Conservation (phyloP, 2,888 invertebrate genomes). For the Acrobasis repandana region DNA sequence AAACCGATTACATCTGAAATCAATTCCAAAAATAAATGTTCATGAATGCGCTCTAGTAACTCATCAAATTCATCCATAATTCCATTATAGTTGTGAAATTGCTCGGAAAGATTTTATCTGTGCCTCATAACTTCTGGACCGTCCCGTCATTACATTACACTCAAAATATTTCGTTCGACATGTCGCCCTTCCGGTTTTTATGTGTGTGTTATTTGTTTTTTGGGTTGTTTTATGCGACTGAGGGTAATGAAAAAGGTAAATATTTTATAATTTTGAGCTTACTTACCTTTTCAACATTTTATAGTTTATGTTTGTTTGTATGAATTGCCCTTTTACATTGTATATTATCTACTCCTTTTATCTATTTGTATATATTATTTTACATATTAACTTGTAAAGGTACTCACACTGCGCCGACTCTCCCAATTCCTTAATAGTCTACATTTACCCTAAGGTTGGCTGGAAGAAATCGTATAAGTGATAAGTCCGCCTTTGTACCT, state of each 20-base stretch:
- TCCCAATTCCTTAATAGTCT: no score
- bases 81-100: slow-evolving; percentile 24
- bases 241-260: slow-evolving; percentile 42
- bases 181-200: slow-evolving; percentile 33
- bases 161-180: slow-evolving; percentile 35
- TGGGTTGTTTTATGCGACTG: slow-evolving; percentile 30
- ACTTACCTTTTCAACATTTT: no score
- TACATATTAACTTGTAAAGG: no score
- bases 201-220: slow-evolving; percentile 30
- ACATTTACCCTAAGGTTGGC: no score
- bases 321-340: no score
- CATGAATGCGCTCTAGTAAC: background rate
- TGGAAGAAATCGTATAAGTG: no score
- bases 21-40: background rate
- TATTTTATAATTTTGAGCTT: background rate
- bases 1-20: background rate
- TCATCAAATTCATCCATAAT: slow-evolving; percentile 2
- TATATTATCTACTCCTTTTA: no score
- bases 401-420: no score
- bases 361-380: no score
- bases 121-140: slow-evolving; percentile 30
- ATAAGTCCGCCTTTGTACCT: no score
- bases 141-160: slow-evolving; percentile 45
- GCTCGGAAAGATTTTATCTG: slow-evolving; percentile 44
- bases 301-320: no score